These are phyloP conservation scores for Podarcis lilfordi DNA, from an alignment of 2,797 vertebrate species.

Conservation along the genomic window DNA sequence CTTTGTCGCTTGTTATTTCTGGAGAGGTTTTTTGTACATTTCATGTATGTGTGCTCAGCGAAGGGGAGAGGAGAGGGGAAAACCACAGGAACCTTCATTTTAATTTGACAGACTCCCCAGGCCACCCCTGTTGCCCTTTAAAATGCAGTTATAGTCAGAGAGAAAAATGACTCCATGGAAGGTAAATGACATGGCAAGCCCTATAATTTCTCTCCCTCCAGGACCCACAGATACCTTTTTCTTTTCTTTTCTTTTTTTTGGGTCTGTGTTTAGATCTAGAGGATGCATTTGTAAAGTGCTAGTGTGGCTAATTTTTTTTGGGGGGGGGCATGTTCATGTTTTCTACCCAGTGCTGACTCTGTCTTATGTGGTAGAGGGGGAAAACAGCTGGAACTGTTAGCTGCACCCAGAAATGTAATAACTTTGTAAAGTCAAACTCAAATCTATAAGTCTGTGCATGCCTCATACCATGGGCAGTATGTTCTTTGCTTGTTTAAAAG, in stretches of 20 bases:
- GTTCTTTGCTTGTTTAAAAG: background rate
- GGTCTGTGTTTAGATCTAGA: background rate
- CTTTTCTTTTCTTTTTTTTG: constrained; percentile 3
- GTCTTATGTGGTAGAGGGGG: background rate
- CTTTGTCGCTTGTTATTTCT: constrained; percentile 38
- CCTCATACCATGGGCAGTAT: background rate
- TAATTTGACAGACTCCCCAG: constrained; percentile 56
- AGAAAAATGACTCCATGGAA: constrained; percentile 40
- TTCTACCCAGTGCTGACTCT: background rate
- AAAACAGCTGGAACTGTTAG: background rate
- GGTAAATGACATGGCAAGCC: constrained; percentile 45
- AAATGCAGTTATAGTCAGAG: constrained; percentile 54
- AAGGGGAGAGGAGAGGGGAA: constrained; percentile 43
- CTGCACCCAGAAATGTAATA: background rate
- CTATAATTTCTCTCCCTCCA: constrained; percentile 47
- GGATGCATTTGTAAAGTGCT: constrained; percentile 6
- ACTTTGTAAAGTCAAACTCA: background rate
- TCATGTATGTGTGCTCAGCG: constrained; percentile 55
- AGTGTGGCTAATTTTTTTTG: background rate
- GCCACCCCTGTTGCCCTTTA: constrained; percentile 59
- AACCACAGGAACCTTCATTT: constrained; percentile 60
- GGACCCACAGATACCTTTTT: constrained; percentile 15
- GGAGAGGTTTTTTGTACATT: constrained; percentile 34
- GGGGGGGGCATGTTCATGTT: background rate
- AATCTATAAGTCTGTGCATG: background rate